Conservation (phyloP, 1,140 invertebrate genomes). For the Drosophila ohnishii region DNA sequence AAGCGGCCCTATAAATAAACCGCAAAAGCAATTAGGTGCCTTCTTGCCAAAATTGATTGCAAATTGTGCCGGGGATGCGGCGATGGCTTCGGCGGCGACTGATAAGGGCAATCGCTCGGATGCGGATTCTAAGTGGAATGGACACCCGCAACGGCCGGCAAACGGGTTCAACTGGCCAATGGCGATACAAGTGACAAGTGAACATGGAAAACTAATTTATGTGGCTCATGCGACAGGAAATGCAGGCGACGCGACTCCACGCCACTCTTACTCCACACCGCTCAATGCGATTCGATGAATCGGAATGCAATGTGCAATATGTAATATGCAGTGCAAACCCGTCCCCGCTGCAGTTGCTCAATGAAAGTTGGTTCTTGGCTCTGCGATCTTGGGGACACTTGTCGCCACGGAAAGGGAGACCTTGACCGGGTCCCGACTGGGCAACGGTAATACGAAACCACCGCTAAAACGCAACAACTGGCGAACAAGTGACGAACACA, state of each 20-base stretch:
- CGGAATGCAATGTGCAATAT: conserved; percentile 30
- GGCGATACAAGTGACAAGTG: conserved; percentile 71
- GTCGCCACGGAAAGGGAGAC: conserved; percentile 43
- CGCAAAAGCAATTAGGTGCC: conserved; percentile 50
- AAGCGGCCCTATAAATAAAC: conserved; percentile 34
- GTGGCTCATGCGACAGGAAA: conserved; percentile 66
- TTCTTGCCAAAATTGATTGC: conserved; percentile 61
- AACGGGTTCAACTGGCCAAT: conserved; percentile 54
- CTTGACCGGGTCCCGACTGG: conserved; percentile 62
- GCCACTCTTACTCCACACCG: conserved; percentile 15
- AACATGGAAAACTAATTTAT: conserved; percentile 81
- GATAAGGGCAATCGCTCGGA: conserved; percentile 65
- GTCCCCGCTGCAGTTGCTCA: conserved; percentile 30
- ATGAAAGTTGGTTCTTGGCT: conserved; percentile 38
- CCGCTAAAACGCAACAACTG: conserved; percentile 62
- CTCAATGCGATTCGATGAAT: conserved; percentile 40
- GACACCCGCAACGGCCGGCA: conserved; percentile 62
- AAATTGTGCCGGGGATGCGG: conserved; percentile 42
- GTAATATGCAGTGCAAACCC: conserved; percentile 11
- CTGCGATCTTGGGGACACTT: conserved; percentile 37
- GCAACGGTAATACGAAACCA: conserved; percentile 77
- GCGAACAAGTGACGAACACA: conserved; percentile 50
- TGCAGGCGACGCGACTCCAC: conserved; percentile 33
- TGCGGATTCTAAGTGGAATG: conserved; percentile 53
- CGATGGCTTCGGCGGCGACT: conserved; percentile 25